phyloP scores from a whole-genome alignment of 2,113 vertebrate species.

The Sinosuthora webbiana region DNA sequence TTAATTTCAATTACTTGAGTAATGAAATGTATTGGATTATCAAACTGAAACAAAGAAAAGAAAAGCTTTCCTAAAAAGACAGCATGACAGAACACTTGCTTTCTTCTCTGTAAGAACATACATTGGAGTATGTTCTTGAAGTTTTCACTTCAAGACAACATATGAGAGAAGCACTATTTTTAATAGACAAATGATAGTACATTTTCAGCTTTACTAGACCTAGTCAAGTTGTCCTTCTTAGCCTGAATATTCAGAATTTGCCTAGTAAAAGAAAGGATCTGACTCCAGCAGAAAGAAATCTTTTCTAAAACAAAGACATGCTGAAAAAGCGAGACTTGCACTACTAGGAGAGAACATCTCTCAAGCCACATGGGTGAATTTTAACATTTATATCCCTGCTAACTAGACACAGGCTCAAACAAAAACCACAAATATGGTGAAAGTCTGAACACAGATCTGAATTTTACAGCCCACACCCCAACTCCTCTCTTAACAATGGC shows the following conservation, averaged over 20 bases:
- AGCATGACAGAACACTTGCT: background rate
- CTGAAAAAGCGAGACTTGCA: background rate
- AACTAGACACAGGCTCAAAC: slow-evolving; percentile 35
- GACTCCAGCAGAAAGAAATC: background rate
- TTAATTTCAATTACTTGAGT: background rate
- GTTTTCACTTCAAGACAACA: background rate
- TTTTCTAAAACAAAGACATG: background rate
- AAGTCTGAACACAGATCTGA: slow-evolving; percentile 14
- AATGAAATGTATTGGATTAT: background rate
- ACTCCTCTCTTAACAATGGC: slow-evolving; percentile 20
- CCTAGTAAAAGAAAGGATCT: background rate
- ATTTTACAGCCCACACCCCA: background rate
- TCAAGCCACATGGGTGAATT: background rate
- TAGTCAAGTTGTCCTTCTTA: background rate
- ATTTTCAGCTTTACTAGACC: background rate
- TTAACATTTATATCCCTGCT: slow-evolving; percentile 14
- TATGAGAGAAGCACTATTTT: background rate
- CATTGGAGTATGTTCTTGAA: no score
- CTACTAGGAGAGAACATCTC: background rate
- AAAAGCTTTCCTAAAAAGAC: background rate
- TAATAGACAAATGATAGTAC: background rate
- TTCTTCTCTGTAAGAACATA: background rate
- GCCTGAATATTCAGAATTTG: background rate
- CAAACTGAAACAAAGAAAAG: background rate
- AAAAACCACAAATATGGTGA: slow-evolving; percentile 45